Evolutionary conservation across 2,888 invertebrate species (phyloP), one percentile per base, ranked within the genome.

Genomic region (Mimumesa dahlbomi): DNA sequence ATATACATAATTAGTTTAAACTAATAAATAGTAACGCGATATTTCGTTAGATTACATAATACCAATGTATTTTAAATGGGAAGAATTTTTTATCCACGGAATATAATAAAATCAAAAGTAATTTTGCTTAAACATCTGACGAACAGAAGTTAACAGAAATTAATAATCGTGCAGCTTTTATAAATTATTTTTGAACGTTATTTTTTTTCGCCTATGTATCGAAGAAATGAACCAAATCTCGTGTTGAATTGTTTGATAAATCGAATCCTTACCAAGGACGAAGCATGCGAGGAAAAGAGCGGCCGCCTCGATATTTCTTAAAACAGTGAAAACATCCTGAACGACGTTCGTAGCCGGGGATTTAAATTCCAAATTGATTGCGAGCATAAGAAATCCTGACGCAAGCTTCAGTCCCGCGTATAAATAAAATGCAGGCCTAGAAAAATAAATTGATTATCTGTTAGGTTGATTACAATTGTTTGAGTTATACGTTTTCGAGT

Each of bases 301-400:
- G 6, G 94, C 92, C 61, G 94, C 91, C 90, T 95, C 95, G 21
- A 94, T 84, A 84, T 94, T 94, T 73, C 91, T 93, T 70, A 95
- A 90, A 34, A 95, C 94, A 11, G 90, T 88, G 69, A 94, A 90
- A 43, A 95, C 93, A 87, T 95, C 94, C 21, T 92, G 91, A 1
- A 95, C 90, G 13, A 95, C 92, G 82, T 94, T 94, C 77, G 91
- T 92, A 19, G 94, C 93, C 0, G 95, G 95, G 79, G 93, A 92
- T 87, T 95, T 95, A 89, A 95, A 95, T 88, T 94, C 93, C 80
- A 95, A 89, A 86, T 94, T 93, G 65, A 95, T 94, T 82, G 93
- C 92, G 78, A 95, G 87, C 92, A 95, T 94, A 46, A 94, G 86
- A 4, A 91, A 87, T 0, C 93, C 94, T 19, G 94, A 94, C 5